phyloP scores from a whole-genome alignment of 2,888 invertebrate genomes.

The Herminia tarsipennalis region DNA sequence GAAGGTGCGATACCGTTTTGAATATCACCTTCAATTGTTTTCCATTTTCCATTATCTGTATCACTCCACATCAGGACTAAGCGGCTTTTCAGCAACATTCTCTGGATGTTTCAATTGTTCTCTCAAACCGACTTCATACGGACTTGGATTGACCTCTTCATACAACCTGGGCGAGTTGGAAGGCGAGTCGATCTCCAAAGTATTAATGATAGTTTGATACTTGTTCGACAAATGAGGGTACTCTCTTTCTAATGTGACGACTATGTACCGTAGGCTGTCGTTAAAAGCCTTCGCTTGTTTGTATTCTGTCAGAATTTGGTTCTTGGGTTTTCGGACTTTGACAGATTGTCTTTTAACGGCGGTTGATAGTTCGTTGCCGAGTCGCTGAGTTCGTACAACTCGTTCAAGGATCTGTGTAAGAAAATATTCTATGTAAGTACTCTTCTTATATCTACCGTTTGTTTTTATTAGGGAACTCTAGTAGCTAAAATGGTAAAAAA shows the following conservation, averaged over 20 bases:
- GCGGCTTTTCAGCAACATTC: constrained; percentile 60
- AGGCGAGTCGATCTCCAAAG: constrained; percentile 74
- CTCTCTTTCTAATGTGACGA: constrained; percentile 85
- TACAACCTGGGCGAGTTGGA: constrained; percentile 58
- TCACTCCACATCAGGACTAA: constrained; percentile 37
- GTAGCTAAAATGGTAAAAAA: too few species aligned
- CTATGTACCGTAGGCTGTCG: constrained; percentile 83
- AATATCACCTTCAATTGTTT: too few species aligned
- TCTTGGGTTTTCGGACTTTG: constrained; percentile 71
- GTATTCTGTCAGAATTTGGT: constrained; percentile 82
- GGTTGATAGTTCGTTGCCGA: constrained; percentile 86
- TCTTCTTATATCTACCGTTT: too few species aligned
- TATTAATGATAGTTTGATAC: constrained; percentile 73
- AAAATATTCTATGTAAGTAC: neutral
- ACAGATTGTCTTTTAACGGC: constrained; percentile 75
- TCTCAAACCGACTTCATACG: neutral
- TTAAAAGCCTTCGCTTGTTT: constrained; percentile 86
- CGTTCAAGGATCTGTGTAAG: constrained; percentile 80
- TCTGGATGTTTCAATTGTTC: constrained; percentile 20
- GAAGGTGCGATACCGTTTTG: too few species aligned
- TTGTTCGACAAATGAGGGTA: constrained; percentile 85
- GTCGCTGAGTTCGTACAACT: constrained; percentile 89
- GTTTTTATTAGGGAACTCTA: too few species aligned
- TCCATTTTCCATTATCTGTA: neutral
- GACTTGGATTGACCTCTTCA: constrained; percentile 23